Conservation (phyloP, 1,140 invertebrate species). For the Drosophila yakuba region DNA sequence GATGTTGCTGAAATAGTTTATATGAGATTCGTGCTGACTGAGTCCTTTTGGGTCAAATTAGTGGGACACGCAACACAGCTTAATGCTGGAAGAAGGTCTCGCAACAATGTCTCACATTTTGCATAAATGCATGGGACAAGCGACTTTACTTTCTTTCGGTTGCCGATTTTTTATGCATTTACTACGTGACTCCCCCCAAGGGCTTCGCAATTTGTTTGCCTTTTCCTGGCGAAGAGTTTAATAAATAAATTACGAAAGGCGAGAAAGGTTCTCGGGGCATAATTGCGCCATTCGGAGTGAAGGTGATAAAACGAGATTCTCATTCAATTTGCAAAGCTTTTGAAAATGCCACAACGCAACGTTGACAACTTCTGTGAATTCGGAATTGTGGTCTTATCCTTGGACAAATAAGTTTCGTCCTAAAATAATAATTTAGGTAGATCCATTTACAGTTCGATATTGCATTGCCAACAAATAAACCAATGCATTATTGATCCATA, state of each 20-base stretch:
- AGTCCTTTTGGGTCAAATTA: constrained; percentile 58
- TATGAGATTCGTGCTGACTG: constrained; percentile 62
- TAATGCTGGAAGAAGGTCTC: constrained; percentile 29
- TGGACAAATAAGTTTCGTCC: too few relatives aligned
- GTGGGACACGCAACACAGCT: constrained; percentile 64
- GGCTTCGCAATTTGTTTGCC: constrained; percentile 38
- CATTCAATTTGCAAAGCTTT: constrained; percentile 4
- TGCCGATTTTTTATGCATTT: constrained; percentile 74
- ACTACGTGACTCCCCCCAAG: constrained; percentile 52
- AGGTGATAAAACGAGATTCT: constrained; percentile 16
- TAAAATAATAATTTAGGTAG: too few relatives aligned
- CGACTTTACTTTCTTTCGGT: constrained; percentile 40
- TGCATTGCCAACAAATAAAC: too few relatives aligned
- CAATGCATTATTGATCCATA: too few relatives aligned
- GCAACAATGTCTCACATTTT: constrained; percentile 50
- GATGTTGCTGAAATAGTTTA: constrained; percentile 53
- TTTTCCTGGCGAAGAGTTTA: constrained; percentile 57
- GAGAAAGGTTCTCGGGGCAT: constrained; percentile 12
- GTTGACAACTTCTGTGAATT: background rate
- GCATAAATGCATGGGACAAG: constrained; percentile 66
- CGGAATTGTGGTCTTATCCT: too few relatives aligned
- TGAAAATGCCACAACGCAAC: background rate
- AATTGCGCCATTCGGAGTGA: constrained; percentile 11
- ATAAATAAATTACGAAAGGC: constrained; percentile 63
- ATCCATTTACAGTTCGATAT: too few relatives aligned